Base-by-base conservation (phyloP, 2,888 invertebrate genomes). In the Neocrepidodera transversa region DNA sequence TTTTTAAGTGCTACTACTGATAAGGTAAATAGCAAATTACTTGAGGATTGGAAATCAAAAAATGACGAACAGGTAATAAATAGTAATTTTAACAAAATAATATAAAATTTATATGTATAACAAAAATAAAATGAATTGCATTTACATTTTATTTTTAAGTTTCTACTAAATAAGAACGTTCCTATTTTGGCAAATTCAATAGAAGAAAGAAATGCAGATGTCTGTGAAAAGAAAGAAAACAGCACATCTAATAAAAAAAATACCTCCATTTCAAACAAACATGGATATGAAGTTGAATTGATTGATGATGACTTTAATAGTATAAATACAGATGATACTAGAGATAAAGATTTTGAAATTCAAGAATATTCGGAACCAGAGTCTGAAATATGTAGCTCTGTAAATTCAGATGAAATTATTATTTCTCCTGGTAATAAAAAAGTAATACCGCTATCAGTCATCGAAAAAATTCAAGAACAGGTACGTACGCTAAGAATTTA, bases 181-280 rank as follows among this genome's bases (percentile, higher is more conserved):
- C 3, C 7, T 7, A 3, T 23, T 23, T 23, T 3, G 23, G 7
- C 23, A 3, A 7, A 5, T 5, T 23, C 23, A 7, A 23, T 5
- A 23, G 23, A 23, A 23, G 7, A 23, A 23, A 23, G 3, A 7
- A 23, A 23, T 23, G 7, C 3, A 23, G 3, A 23, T 23, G 7
- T 59, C 54, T 65, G 65, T 45, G 45, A 65, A 7, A 43, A 60
- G 30, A 60, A 67, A 49, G 50, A 62, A 26, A 7, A 28, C 2
- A 58, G 58, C 36, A 63, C 55, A 62, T 62, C 62, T 30, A 65
- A 65, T 58, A 58, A 50, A 18, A 28, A 62, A n/a, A 65, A 67
- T 62, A 45, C 62, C 30, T 13, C 36, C 23, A 63, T 63, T 53
- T 23, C 32, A 1, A 60, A 66, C 35, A 45, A 20, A 11, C 5